Conservation (phyloP, 2,888 invertebrate genomes). For the Helobdella robusta region DNA sequence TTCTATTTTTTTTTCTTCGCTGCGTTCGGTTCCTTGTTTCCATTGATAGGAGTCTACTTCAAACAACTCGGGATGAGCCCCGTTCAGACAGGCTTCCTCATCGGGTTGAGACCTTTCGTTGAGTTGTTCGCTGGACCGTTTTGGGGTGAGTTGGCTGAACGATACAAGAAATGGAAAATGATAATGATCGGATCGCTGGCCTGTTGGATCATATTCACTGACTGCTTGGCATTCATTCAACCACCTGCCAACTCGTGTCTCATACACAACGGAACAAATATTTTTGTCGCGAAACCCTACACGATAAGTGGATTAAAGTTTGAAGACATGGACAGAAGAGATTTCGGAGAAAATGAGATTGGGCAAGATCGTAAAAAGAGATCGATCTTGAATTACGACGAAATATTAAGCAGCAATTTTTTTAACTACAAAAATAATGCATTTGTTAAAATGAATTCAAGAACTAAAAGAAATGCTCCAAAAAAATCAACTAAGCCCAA, state of each 20-base stretch:
- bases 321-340: constrained; percentile 9
- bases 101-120: constrained; percentile 89
- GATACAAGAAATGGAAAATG: constrained; percentile 56
- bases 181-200: constrained; percentile 78
- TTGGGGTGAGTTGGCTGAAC: constrained; percentile 77
- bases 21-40: constrained; percentile 94
- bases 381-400: no score
- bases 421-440: no score
- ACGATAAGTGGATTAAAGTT: constrained; percentile 21
- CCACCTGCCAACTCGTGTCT: constrained; percentile 86
- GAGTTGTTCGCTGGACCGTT: constrained; percentile 95
- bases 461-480: no score
- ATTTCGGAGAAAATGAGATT: no score
- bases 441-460: no score
- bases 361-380: no score
- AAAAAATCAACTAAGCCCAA: no score
- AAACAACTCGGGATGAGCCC: constrained; percentile 99
- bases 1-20: constrained; percentile 99
- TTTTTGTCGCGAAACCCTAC: constrained; percentile 40
- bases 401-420: no score
- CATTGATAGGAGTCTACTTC: constrained; percentile 96
- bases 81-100: constrained; percentile 72
- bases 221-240: constrained; percentile 87
- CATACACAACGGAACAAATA: constrained; percentile 57
- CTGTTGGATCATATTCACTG: constrained; percentile 92